A percentile compares a stretch with the other conserved stretches of the same genome.
Evolutionary conservation across 2,797 vertebrate genomes (phyloP).

Genomic region (Alectoris magna): DNA sequence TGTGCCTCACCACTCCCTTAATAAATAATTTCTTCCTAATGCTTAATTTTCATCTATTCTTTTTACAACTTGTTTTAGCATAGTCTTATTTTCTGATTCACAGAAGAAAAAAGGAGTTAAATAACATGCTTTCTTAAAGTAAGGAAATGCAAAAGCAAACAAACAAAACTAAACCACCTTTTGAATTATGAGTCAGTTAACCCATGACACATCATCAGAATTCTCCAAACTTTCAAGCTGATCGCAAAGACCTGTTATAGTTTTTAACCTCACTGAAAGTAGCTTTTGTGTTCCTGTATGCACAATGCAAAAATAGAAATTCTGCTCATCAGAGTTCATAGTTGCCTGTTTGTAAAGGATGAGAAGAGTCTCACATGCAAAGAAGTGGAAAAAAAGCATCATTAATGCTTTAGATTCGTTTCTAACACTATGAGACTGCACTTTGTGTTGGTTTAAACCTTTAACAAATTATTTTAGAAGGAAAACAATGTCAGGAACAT

Average conservation of each 20-base stretch:
- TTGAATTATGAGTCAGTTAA: background rate
- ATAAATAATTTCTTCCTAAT: background rate
- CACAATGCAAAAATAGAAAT: background rate
- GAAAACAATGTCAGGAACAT: background rate
- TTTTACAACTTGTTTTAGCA: background rate
- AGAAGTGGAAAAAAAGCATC: background rate
- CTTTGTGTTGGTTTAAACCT: background rate
- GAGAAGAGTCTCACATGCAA: background rate
- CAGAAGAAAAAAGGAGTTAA: background rate
- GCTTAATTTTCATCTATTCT: background rate
- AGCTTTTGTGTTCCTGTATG: background rate
- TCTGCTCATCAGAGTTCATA: background rate
- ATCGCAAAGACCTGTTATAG: background rate
- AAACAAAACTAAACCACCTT: background rate
- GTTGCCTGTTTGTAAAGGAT: background rate
- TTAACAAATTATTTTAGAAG: background rate
- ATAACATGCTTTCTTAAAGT: background rate
- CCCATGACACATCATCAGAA: background rate
- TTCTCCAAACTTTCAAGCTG: fast-evolving
- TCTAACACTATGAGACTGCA: background rate
- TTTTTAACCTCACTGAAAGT: background rate
- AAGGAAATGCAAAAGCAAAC: fast-evolving
- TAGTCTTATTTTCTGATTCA: background rate
- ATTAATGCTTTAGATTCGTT: background rate
- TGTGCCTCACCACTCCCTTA: background rate